phyloP scores from a whole-genome alignment of 2,113 vertebrate genomes.

The Heterocephalus glaber region DNA sequence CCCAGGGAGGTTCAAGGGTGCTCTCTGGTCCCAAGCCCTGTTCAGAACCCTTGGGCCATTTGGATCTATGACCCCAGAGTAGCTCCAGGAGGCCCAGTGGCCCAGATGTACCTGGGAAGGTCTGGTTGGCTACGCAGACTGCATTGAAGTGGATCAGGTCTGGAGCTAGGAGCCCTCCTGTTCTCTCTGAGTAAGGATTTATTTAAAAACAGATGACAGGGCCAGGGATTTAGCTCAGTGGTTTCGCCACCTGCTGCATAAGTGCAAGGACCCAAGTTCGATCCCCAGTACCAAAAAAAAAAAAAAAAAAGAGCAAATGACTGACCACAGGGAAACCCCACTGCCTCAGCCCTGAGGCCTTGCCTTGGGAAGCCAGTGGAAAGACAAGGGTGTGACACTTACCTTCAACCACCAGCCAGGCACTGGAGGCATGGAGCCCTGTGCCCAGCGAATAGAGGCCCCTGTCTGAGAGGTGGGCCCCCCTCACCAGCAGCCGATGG shows the following conservation, averaged over 20 bases:
- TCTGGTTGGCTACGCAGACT: rapidly evolving
- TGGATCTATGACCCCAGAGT: neutral
- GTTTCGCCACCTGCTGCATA: too few species aligned
- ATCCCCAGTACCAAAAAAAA: too few species aligned
- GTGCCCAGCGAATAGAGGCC: conserved; percentile 88
- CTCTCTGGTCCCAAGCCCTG: neutral
- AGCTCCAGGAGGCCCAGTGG: neutral
- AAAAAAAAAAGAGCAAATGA: too few species aligned
- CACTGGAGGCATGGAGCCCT: conserved; percentile 86
- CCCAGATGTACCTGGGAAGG: neutral
- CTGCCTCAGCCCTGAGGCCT: neutral
- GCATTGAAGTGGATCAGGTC: rapidly evolving
- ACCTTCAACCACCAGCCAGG: conserved; percentile 92
- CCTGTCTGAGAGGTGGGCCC: conserved; percentile 83
- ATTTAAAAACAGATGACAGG: too few species aligned
- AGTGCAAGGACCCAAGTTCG: too few species aligned
- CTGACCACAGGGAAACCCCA: neutral
- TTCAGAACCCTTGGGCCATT: neutral
- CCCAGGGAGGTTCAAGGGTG: neutral
- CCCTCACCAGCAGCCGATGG: conserved; percentile 88
- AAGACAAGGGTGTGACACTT: conserved; percentile 63
- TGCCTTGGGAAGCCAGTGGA: rapidly evolving
- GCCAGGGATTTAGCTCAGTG: too few species aligned
- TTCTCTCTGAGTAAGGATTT: neutral
- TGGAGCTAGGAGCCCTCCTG: neutral